phyloP scores from a whole-genome alignment of 2,113 vertebrate genomes.

The Ailurus styani region DNA sequence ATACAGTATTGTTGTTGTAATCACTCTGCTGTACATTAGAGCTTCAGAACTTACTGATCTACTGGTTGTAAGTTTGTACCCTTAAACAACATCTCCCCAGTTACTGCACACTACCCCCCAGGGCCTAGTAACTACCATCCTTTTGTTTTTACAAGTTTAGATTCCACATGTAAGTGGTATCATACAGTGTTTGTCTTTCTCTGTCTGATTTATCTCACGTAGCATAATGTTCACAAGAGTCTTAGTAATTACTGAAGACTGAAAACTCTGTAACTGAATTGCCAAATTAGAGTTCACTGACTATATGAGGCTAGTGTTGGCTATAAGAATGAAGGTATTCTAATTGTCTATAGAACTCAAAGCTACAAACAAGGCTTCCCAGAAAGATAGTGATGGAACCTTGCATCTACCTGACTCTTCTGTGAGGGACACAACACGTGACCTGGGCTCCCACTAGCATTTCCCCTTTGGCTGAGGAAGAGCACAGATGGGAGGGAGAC shows the following conservation, averaged over 20 bases:
- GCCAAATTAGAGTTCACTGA: background rate
- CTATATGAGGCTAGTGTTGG: background rate
- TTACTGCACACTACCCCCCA: background rate
- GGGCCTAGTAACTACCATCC: background rate
- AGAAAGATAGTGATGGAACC: background rate
- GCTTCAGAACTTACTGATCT: background rate
- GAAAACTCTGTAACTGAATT: background rate
- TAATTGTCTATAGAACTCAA: background rate
- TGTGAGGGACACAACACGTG: accelerated
- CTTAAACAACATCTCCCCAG: background rate
- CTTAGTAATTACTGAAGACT: background rate
- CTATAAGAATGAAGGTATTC: background rate
- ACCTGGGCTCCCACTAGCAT: background rate
- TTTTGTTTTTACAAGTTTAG: background rate
- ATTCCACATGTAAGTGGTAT: background rate
- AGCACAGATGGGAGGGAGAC: background rate
- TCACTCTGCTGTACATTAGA: background rate
- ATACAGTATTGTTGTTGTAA: background rate
- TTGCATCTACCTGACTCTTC: background rate
- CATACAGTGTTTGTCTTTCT: background rate
- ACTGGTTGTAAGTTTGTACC: background rate
- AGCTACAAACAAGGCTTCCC: background rate
- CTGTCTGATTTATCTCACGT: background rate
- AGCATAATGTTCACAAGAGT: background rate
- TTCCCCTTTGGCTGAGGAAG: background rate